A percentile compares a stretch with the other conserved stretches of the same genome.
These are phyloP conservation scores for Epirrita christyi DNA, from an alignment of 2,888 invertebrate species.

Conservation along the genomic window DNA sequence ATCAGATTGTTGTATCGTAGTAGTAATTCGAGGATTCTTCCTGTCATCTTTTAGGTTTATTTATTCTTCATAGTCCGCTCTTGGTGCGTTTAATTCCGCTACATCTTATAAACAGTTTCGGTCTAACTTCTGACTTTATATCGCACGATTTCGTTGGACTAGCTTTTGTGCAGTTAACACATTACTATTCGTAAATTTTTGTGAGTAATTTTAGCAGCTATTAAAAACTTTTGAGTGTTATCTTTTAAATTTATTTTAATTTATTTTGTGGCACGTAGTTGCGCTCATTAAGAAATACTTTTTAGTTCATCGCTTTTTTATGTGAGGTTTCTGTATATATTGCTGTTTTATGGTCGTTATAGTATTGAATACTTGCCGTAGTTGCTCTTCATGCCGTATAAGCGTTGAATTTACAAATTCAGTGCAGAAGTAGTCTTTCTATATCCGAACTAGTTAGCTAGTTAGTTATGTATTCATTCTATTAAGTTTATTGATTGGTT, in stretches of 20 bases:
- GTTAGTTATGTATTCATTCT: not conserved
- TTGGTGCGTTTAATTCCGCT: slow-evolving; percentile 12
- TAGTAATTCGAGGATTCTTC: slow-evolving; percentile 17
- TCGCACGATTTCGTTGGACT: slow-evolving; percentile 41
- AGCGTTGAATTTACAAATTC: no score
- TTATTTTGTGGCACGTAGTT: not conserved
- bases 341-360: no score
- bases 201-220: slow-evolving; percentile 41
- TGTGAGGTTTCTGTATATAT: no score
- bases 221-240: slow-evolving; percentile 24
- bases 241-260: slow-evolving; percentile 3
- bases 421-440: no score
- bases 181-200: slow-evolving; percentile 39
- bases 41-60: slow-evolving; percentile 27
- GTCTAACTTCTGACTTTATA: slow-evolving; percentile 37
- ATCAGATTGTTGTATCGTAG: slow-evolving; percentile 14
- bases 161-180: slow-evolving; percentile 44
- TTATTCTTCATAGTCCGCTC: slow-evolving; percentile 4
- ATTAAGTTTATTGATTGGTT: not conserved
- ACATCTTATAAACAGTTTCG: slow-evolving; percentile 27
- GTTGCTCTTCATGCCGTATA: no score
- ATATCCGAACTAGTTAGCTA: no score
- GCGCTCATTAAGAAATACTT: no score
- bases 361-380: no score
- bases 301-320: no score